Conservation (phyloP, 2,113 vertebrate species). For the Scytalopus superciliaris region DNA sequence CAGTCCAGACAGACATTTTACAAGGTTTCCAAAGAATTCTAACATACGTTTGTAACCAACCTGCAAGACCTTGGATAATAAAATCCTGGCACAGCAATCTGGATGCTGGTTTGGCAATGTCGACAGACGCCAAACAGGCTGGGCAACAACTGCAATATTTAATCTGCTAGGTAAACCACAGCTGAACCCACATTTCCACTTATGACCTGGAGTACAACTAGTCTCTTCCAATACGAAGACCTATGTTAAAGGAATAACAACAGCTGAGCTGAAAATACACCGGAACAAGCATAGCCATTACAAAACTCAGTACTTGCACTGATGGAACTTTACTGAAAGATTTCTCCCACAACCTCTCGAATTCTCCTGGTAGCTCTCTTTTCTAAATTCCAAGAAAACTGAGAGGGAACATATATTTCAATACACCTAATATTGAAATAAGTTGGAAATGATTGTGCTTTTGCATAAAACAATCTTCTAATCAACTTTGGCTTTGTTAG, state of each 20-base stretch:
- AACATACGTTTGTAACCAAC: not conserved
- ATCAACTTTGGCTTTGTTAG: not conserved
- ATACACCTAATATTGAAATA: not conserved
- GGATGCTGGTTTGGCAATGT: not conserved
- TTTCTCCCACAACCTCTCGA: not conserved
- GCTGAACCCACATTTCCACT: not conserved
- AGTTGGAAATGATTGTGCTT: not conserved
- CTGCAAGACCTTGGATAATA: not conserved
- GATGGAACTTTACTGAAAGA: not conserved
- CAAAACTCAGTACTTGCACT: not conserved
- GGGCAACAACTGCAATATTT: not conserved
- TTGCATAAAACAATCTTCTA: not conserved
- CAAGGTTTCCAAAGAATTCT: not conserved
- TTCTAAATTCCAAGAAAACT: not conserved
- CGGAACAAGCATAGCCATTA: not conserved
- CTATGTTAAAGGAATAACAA: not conserved
- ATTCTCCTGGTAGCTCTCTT: not conserved
- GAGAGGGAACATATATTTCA: not conserved
- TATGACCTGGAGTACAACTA: not conserved
- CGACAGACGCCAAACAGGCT: not conserved
- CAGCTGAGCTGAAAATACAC: not conserved
- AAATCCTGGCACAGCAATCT: not conserved
- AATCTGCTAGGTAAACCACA: not conserved
- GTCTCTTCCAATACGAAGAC: not conserved
- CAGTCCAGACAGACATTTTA: not conserved